Evolutionary conservation across 2,113 vertebrate species (phyloP).

Genomic region (Neolamprologus caudopunctatus): DNA sequence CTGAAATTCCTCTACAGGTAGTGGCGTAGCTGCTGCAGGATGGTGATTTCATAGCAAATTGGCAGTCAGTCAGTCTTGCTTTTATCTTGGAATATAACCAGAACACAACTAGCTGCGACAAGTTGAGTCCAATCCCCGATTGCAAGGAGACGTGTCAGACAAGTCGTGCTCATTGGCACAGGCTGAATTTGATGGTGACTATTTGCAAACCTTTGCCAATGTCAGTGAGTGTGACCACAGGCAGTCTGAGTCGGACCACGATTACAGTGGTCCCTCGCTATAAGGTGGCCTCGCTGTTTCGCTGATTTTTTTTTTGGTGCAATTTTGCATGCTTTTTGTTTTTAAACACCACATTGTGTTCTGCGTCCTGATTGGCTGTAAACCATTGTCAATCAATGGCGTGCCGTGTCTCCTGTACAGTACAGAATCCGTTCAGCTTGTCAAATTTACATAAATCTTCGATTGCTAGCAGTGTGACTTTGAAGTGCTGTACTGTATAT

Average conservation of each 20-base stretch:
- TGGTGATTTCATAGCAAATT: background rate
- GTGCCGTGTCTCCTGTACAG: background rate
- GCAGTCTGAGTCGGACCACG: background rate
- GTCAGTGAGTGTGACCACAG: background rate
- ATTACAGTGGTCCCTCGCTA: background rate
- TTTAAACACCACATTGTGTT: background rate
- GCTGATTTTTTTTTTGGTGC: background rate
- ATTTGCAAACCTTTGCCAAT: background rate
- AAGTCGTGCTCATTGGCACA: no score
- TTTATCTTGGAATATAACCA: background rate
- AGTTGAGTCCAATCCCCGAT: background rate
- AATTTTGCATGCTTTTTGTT: background rate
- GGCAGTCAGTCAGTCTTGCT: background rate
- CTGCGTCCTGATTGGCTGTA: background rate
- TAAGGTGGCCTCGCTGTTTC: background rate
- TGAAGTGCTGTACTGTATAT: background rate
- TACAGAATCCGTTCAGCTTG: background rate
- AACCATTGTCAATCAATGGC: background rate
- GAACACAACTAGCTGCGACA: background rate
- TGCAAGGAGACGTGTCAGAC: background rate
- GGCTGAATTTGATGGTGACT: background rate
- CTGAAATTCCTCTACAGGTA: background rate
- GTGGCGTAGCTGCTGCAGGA: background rate
- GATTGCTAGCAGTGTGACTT: background rate
- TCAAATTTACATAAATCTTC: background rate